Conservation (phyloP, 2,797 vertebrate genomes). For the Phylloscopus collybita region DNA sequence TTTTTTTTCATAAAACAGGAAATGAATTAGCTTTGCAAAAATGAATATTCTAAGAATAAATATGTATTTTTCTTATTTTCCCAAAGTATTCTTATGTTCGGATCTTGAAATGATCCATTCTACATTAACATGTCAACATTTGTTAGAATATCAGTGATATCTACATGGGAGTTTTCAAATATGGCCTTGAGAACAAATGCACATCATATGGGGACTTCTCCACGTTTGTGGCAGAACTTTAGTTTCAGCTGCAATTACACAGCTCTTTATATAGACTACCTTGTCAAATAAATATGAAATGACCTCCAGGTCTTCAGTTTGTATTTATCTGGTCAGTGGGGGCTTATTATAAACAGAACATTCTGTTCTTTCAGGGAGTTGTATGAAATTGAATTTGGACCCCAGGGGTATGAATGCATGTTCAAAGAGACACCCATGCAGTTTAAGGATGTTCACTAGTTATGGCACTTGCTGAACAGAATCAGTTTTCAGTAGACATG, state of each 20-base stretch:
- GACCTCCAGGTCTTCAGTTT: conserved; percentile 1
- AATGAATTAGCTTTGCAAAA: not conserved
- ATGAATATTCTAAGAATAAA: not conserved
- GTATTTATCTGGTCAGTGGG: not conserved
- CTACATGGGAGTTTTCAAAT: not conserved
- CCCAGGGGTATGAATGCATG: not conserved
- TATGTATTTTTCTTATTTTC: not conserved
- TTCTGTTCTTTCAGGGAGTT: not conserved
- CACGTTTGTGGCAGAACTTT: not conserved
- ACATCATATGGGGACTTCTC: not conserved
- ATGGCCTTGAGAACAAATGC: not conserved
- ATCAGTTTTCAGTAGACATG: not conserved
- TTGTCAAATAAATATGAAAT: conserved; percentile 19
- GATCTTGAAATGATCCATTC: not conserved
- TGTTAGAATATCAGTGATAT: not conserved
- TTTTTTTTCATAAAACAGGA: not conserved
- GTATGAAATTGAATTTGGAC: not conserved
- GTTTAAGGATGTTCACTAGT: not conserved
- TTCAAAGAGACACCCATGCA: not conserved
- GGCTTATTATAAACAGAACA: not conserved
- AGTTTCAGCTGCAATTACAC: not conserved
- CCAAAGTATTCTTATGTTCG: not conserved
- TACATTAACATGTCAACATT: not conserved
- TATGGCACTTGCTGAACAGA: not conserved
- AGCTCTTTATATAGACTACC: not conserved